A percentile compares a stretch with the other conserved stretches of the same genome.
Evolutionary conservation across 2,888 invertebrate genomes (phyloP).

Genomic region (Sacculina carcini): DNA sequence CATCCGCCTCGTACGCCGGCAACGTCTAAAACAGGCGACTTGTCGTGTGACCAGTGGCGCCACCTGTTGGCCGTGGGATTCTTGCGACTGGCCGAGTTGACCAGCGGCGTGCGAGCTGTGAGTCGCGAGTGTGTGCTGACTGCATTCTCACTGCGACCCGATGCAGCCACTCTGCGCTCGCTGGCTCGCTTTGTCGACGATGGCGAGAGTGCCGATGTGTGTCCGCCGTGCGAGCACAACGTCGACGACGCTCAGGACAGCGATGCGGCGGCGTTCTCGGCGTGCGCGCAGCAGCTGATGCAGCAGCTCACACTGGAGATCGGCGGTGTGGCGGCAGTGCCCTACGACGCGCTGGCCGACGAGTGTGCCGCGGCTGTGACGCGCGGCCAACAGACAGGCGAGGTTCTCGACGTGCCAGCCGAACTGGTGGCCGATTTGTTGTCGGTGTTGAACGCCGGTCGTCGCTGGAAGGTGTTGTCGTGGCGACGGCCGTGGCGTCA

Average conservation of each 20-base stretch:
- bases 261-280: not conserved
- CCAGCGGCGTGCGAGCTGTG: conserved; percentile 32
- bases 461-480: conserved; percentile 38
- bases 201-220: conserved; percentile 13
- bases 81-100: conserved; percentile 32
- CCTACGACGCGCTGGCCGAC: conserved; percentile 15
- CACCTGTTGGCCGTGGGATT: conserved; percentile 34
- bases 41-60: conserved; percentile 15
- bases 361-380: not conserved
- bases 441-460: conserved; percentile 39
- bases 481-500: conserved; percentile 38
- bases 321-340: conserved; percentile 29
- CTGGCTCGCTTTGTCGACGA: conserved; percentile 27
- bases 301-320: conserved; percentile 35
- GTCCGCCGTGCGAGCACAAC: not conserved
- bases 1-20: not conserved
- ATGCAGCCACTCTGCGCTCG: conserved; percentile 29
- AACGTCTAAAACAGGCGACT: conserved; percentile 1
- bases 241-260: not conserved
- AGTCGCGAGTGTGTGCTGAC: conserved; percentile 43
- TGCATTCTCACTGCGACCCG: conserved; percentile 45
- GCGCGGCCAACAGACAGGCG: not conserved
- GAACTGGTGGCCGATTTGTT: conserved; percentile 31
- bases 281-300: conserved; percentile 18
- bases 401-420: conserved; percentile 12